A percentile compares a stretch with the other conserved stretches of the same genome.
phyloP scores from a whole-genome alignment of 2,113 vertebrate species.

The Nicator chloris region DNA sequence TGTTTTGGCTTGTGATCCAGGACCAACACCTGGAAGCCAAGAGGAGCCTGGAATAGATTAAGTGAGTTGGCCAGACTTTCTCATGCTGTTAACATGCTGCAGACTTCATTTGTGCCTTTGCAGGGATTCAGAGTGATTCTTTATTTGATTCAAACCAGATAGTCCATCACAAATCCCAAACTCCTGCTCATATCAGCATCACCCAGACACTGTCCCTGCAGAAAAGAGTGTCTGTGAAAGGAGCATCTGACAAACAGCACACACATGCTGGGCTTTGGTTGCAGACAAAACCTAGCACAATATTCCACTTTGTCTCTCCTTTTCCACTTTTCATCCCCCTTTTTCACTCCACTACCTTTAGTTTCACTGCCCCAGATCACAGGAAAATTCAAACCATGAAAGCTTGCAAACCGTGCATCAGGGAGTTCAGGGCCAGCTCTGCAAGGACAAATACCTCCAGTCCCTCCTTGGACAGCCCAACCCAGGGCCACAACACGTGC shows the following conservation, averaged over 20 bases:
- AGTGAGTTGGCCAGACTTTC: slow-evolving; percentile 41
- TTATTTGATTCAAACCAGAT: slow-evolving; percentile 39
- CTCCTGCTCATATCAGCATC: not conserved
- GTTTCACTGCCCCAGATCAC: not conserved
- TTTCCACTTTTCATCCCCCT: not conserved
- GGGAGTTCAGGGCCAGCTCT: not conserved
- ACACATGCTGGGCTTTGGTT: not conserved
- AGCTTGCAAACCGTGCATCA: not conserved
- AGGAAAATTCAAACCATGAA: not conserved
- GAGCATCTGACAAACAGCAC: not conserved
- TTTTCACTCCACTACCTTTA: not conserved
- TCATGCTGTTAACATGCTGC: slow-evolving; percentile 39
- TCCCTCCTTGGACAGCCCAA: not conserved
- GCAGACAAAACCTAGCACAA: not conserved
- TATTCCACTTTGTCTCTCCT: not conserved
- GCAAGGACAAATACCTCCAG: not conserved
- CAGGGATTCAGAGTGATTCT: not conserved
- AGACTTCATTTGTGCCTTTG: slow-evolving; percentile 26
- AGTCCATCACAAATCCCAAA: not conserved
- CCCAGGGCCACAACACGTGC: accelerated
- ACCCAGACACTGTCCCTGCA: not conserved
- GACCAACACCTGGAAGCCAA: slow-evolving; percentile 44
- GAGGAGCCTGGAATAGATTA: slow-evolving; percentile 34
- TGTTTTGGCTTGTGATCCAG: slow-evolving; percentile 32
- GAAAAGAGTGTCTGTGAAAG: not conserved